Evolutionary conservation across 1,140 invertebrate species (phyloP).

Genomic region (Ctenoplectra terminalis): DNA sequence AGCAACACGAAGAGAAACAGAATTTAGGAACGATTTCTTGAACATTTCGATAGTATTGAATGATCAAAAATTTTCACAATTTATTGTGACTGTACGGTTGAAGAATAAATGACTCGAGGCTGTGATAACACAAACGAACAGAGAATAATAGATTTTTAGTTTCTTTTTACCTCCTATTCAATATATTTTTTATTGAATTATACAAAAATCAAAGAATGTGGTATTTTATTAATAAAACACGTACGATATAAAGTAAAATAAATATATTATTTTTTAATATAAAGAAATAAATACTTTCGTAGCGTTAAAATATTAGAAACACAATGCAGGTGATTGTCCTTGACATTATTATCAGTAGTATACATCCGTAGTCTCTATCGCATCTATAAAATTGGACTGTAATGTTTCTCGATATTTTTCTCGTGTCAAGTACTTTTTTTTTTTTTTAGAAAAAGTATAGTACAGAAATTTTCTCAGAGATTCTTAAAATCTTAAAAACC

Average conservation of each 20-base stretch:
- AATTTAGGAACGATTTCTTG: background rate
- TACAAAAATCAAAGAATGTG: no score
- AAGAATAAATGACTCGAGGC: no score
- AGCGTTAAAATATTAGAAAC: background rate
- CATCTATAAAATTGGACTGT: background rate
- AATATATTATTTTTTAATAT: constrained; percentile 40
- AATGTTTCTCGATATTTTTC: background rate
- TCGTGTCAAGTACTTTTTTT: background rate
- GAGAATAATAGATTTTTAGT: background rate
- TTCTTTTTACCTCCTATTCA: background rate
- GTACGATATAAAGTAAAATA: constrained; percentile 26
- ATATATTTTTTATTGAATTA: background rate
- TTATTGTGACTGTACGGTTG: no score
- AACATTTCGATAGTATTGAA: background rate
- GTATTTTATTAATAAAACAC: background rate
- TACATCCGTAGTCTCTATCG: background rate
- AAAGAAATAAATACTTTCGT: constrained; percentile 43
- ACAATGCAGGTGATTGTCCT: no score
- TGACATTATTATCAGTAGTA: no score
- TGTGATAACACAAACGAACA: no score
- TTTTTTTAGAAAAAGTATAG: background rate
- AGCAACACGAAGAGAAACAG: constrained; percentile 36
- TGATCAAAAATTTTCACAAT: background rate
- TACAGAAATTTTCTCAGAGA: no score
- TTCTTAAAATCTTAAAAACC: background rate